These are phyloP conservation scores for Proctacanthus coquilletti DNA, from an alignment of 1,140 invertebrate genomes.

Conservation along the genomic window DNA sequence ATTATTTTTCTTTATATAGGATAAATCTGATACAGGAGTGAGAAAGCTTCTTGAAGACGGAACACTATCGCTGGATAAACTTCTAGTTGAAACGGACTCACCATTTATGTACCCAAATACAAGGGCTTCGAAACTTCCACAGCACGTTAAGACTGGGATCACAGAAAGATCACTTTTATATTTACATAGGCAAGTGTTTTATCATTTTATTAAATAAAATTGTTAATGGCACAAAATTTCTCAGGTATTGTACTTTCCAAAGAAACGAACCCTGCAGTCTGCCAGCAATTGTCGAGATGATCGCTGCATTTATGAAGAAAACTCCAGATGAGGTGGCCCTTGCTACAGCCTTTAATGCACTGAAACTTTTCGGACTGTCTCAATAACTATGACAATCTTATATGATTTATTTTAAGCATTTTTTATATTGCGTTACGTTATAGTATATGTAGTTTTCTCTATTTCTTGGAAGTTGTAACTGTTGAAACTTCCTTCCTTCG, in stretches of 20 bases:
- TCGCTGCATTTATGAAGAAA: constrained; percentile 76
- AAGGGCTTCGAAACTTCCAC: constrained; percentile 76
- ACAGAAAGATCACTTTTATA: constrained; percentile 55
- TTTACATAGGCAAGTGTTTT: constrained; percentile 22
- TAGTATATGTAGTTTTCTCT: background rate
- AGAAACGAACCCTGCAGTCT: constrained; percentile 90
- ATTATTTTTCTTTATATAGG: constrained; percentile 56
- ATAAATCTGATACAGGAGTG: constrained; percentile 81
- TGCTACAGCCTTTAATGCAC: constrained; percentile 82
- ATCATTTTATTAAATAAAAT: background rate
- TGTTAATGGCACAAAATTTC: constrained; percentile 9
- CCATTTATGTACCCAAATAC: constrained; percentile 95
- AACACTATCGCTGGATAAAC: constrained; percentile 62
- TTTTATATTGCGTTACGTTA: background rate
- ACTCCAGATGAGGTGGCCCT: constrained; percentile 80
- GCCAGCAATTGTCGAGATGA: constrained; percentile 83
- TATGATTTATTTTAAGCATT: background rate
- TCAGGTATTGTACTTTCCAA: constrained; percentile 84
- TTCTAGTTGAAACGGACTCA: constrained; percentile 83
- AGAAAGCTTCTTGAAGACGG: constrained; percentile 66
- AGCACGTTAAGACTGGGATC: constrained; percentile 69
- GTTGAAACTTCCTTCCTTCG: no score
- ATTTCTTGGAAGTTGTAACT: background rate
- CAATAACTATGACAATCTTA: constrained; percentile 32
- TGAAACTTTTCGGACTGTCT: constrained; percentile 81